Evolutionary conservation across 2,113 vertebrate species (phyloP), one percentile per base, ranked within the genome.

Genomic region (Forbesichthys agassizii): DNA sequence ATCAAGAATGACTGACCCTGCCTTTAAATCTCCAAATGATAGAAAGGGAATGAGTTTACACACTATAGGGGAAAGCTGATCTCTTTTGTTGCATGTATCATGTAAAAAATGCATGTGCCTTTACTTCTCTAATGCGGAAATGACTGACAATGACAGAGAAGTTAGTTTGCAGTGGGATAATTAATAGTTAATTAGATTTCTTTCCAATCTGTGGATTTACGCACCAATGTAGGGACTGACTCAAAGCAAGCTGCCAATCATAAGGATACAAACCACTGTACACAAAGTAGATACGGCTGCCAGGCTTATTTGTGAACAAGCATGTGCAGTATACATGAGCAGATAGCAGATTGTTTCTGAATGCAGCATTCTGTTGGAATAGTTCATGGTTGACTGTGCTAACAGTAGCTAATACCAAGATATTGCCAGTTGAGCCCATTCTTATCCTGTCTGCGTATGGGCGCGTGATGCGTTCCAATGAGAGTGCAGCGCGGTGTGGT

Each of bases 181-280:
- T 93, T 92, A 92, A 88, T 92, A 86, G 88, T 91, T 91, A 92
- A 92, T 90, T 90, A 86, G 83, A 79, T 87, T 88, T 61, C 73
- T 76, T 84, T 88, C 73, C 77, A 77, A 86, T 89, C 84, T 83
- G 78, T 66, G 46, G 80, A 77, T 78, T 83, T 80, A 83, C 82
- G 71, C 48, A 51, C 69, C 81, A 87, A 91, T 63, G 66, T 82
- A 57, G 56, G 67, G 77, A 84, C 75, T 81, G 86, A 91, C 87
- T 83, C 33, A 61, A 13, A 67, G 79, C 74, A 69, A 84, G 79
- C 81, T 89, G 88, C 87, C 90, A 88, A 78, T 89, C 86, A 87
- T 12, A 77, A 64, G 68, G 61, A 69, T 73, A 71, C 67, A 27
- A 84, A 76, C 80, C 75, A 49, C 68, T 77, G 78, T 77, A 90